These are phyloP conservation scores for Limnothrissa miodon DNA, from an alignment of 2,113 vertebrate species.

Conservation along the genomic window DNA sequence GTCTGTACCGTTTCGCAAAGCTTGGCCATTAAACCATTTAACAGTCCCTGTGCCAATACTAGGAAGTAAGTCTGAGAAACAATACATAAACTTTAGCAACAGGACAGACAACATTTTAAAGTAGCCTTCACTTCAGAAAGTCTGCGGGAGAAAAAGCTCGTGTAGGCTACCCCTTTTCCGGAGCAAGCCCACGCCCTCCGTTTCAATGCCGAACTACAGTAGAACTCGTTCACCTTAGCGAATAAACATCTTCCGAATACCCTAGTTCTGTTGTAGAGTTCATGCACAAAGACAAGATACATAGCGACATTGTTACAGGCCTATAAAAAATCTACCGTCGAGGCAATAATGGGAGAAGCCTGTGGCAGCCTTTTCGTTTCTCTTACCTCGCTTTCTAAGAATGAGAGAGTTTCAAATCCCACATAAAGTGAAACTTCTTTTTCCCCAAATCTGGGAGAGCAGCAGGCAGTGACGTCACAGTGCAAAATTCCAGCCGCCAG, in stretches of 20 bases:
- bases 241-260: slow-evolving; percentile 43
- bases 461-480: slow-evolving; percentile 77
- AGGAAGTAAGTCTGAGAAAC: not conserved
- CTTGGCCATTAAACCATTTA: not conserved
- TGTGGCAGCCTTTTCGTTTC: slow-evolving; percentile 26
- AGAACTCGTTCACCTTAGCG: slow-evolving; percentile 48
- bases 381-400: slow-evolving; percentile 78
- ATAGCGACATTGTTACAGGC: slow-evolving; percentile 9
- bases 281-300: slow-evolving; percentile 30
- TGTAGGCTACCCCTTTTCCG: slow-evolving; percentile 29
- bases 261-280: slow-evolving; percentile 3
- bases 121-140: not conserved
- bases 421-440: slow-evolving; percentile 74
- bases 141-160: slow-evolving; percentile 17
- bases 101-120: not conserved
- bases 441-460: slow-evolving; percentile 74
- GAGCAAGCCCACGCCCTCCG: slow-evolving; percentile 71
- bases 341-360: not conserved
- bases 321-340: not conserved
- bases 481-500: slow-evolving; percentile 71
- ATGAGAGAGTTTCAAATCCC: slow-evolving; percentile 66
- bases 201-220: slow-evolving; percentile 55
- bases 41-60: not conserved
- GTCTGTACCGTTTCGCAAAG: not conserved
- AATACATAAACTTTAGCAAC: not conserved